Evolutionary conservation across 2,797 vertebrate genomes (phyloP).

Genomic region (Loriculus beryllinus): DNA sequence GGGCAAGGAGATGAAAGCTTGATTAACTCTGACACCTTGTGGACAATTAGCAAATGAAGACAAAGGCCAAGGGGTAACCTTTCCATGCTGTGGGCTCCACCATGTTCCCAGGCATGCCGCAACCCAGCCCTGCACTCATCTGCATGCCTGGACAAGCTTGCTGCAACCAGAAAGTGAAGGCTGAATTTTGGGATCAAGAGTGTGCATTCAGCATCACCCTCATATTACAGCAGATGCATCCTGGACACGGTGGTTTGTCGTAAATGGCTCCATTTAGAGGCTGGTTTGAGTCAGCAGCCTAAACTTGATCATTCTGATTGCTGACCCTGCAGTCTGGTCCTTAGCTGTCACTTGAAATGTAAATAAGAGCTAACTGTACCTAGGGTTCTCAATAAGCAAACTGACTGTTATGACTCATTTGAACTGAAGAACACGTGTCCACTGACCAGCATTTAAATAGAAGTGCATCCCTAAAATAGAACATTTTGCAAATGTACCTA

Average conservation of each 20-base stretch:
- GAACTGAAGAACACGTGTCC: neutral
- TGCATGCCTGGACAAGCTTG: neutral
- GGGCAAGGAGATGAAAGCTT: neutral
- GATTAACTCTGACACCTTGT: constrained; percentile 63
- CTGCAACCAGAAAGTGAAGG: neutral
- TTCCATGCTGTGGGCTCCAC: neutral
- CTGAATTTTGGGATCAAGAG: neutral
- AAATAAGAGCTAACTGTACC: neutral
- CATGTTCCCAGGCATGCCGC: rapidly evolving
- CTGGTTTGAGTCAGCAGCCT: constrained; percentile 1
- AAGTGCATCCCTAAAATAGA: neutral
- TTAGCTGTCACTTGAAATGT: neutral
- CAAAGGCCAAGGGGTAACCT: neutral
- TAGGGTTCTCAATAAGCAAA: neutral
- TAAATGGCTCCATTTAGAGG: neutral
- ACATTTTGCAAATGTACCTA: neutral
- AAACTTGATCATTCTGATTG: neutral
- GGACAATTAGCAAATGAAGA: constrained; percentile 40
- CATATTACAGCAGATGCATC: rapidly evolving
- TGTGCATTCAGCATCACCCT: neutral
- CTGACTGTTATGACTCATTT: neutral
- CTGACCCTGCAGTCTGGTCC: neutral
- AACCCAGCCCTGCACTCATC: neutral
- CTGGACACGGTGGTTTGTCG: rapidly evolving
- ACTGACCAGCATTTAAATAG: neutral